Evolutionary conservation across 2,888 invertebrate species (phyloP), one percentile per base, ranked within the genome.

Genomic region (Macrophya annulata): DNA sequence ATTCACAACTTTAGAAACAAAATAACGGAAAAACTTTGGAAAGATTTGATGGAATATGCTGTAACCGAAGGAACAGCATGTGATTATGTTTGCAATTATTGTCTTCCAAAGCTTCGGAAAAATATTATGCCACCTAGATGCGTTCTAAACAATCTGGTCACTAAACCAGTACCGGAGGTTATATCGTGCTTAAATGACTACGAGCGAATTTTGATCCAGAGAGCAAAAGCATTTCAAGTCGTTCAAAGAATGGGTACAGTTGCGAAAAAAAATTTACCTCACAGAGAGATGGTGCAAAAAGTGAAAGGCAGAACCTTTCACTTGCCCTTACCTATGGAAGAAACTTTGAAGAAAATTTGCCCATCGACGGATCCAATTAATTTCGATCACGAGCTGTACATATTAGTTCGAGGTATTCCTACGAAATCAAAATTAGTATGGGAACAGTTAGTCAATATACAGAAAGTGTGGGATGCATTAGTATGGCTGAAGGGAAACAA

Each of bases 141-240:
- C 85, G 82, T 91, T 45, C 82, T 90, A 55, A 91, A 91, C 86
- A 85, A 88, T 25, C 79, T 91, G n/a, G 72, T 77, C 25, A 86
- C 86, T 21, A 45, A 84, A 17, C 10, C 45, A 10, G 45, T 86
- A 40, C 88, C 90, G 48, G 12, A 65, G 25, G 87, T 87, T 86
- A 86, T 90, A 37, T n/a, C 21, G 10, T 40, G n/a, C 8, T 84
- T 91, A 10, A 89, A 90, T 85, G 86, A 88, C 51, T 89, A 86
- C 86, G 88, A 91, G 87, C 89, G 87, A 87, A 87, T 89, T n/a
- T 87, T 91, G 4, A 90, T 91, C 77, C 89, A 90, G 86, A 85
- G 89, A 86, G 91, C 91, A 17, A 92, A 91, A 89, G 90, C 92
- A 12, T 92, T 92, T 87, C 91, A 92, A 88, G 90, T 90, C 4